Base-by-base conservation (phyloP, 2,797 vertebrate genomes). In the Anas bahamensis region DNA sequence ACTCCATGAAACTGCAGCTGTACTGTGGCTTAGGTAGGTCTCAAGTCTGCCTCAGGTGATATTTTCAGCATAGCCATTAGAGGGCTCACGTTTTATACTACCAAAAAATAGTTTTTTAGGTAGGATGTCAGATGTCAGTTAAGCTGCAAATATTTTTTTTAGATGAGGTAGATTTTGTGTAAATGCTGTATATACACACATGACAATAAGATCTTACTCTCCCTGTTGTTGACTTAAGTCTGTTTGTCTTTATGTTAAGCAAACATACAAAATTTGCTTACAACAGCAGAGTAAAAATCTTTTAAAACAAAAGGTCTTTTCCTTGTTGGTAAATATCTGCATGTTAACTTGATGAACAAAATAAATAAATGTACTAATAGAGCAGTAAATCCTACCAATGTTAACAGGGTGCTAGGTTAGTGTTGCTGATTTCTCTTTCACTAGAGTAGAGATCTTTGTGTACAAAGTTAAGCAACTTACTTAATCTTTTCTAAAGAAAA, bases 101-200 rank as follows among this genome's bases (percentile, higher is more conserved):
- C 0, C 0, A 23, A 9, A 17, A 14, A 24, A 21, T 8, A 4
- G 1, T 10, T 2, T 16, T 42, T 19, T 14, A 15, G 24, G 39
- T 50, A 4, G 2, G 46, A 66, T 44, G 13, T 10, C 10, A 18
- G 44, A 71, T 14, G 17, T 24, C 5, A 59, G 2, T 65, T 50
- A 11, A 48, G 17, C 15, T 77, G 22, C 56, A 71, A 77, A n/a
- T 5, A 7, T 21, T 2, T 8, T 21, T 2, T 8, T 4, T 46
- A 19, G 21, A 50, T 6, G 15, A 39, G 31, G 11, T 12, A 50
- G 48, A 8, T 26, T 50, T 26, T 26, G 48, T 50, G 7, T 50
- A 50, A 24, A 50, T 50, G 48, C 48, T 50, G 24, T 50, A 26
- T 50, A 26, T 26, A 26, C 24, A 9, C 48, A 26, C 13, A 7